Evolutionary conservation across 1,140 invertebrate genomes (phyloP).

Genomic region (Catajapyx aquilonaris): DNA sequence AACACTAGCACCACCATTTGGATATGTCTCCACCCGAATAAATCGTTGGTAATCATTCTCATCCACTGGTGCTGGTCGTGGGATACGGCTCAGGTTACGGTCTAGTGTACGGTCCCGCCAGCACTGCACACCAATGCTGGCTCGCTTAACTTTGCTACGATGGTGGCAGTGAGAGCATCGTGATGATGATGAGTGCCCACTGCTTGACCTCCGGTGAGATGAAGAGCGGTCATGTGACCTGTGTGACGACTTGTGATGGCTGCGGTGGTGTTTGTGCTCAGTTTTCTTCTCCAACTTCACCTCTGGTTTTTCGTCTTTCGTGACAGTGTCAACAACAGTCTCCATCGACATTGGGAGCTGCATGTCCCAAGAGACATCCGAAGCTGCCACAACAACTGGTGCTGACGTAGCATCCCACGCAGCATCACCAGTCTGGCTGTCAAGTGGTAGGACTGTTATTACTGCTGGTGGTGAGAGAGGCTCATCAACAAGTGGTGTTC

Average conservation of each 20-base stretch:
- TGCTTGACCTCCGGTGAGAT: neutral
- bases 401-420: no score
- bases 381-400: no score
- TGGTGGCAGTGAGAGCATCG: conserved; percentile 13
- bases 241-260: neutral
- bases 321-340: no score
- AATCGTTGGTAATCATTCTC: conserved; percentile 36
- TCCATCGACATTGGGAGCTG: no score
- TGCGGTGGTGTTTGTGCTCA: no score
- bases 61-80: conserved; percentile 13
- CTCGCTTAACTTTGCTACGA: conserved; percentile 24
- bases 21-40: conserved; percentile 74
- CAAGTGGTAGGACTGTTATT: no score
- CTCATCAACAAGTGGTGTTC: no score
- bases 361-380: no score
- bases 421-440: no score
- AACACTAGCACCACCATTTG: conserved; percentile 85
- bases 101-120: conserved; percentile 22
- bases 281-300: no score
- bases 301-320: no score
- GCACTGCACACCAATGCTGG: conserved; percentile 38
- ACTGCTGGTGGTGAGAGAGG: no score
- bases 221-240: neutral
- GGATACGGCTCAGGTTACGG: conserved; percentile 12
- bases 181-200: neutral